These are phyloP conservation scores for Apamea sordens DNA, from an alignment of 2,888 invertebrate genomes.

Conservation along the genomic window DNA sequence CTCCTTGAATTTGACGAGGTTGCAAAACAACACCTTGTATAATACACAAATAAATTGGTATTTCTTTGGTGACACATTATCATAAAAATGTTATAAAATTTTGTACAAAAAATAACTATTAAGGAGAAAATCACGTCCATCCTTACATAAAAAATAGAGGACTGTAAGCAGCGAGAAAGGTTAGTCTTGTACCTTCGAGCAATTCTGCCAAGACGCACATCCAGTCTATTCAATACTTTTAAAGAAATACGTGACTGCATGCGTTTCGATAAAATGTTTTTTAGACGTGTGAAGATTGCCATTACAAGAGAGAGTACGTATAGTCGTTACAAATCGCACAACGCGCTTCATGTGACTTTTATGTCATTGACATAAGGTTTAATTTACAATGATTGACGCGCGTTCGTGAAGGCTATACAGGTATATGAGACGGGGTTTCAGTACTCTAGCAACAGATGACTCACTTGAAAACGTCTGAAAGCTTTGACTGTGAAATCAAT, in stretches of 20 bases:
- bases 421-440: not conserved
- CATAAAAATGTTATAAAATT: not conserved
- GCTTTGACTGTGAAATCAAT: conserved; percentile 23
- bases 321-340: conserved; percentile 4
- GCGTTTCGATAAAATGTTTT: conserved; percentile 54
- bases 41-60: not conserved
- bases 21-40: too few relatives aligned
- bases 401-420: not conserved
- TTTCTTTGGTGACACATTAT: not conserved
- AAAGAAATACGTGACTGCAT: conserved; percentile 64
- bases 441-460: not conserved
- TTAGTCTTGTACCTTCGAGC: conserved; percentile 58
- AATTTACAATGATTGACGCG: not conserved
- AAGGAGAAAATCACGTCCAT: conserved; percentile 21
- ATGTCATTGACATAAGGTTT: not conserved
- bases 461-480: conserved; percentile 13
- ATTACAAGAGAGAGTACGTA: conserved; percentile 4
- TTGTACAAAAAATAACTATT: conserved; percentile 1
- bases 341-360: not conserved
- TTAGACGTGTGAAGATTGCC: conserved; percentile 43
- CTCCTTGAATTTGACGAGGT: too few relatives aligned
- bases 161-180: conserved; percentile 48
- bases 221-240: conserved; percentile 58
- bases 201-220: conserved; percentile 53
- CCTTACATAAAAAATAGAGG: conserved; percentile 14